phyloP scores from a whole-genome alignment of 2,888 invertebrate species.

The Tetranychus piercei region DNA sequence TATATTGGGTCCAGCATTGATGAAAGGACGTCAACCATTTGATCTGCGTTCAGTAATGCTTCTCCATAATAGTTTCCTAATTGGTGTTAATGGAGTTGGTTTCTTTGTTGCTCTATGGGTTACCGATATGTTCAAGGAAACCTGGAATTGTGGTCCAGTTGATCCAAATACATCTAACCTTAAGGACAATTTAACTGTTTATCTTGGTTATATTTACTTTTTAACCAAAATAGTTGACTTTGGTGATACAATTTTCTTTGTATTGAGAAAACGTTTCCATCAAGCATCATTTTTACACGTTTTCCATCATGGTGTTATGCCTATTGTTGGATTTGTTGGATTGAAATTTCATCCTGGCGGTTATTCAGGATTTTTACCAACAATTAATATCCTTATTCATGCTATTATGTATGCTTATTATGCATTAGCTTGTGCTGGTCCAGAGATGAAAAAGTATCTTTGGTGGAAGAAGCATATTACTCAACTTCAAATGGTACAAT shows the following conservation, averaged over 20 bases:
- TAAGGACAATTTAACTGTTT: slow-evolving; percentile 4
- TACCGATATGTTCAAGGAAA: not conserved
- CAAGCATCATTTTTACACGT: slow-evolving; percentile 17
- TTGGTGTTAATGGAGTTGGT: slow-evolving; percentile 17
- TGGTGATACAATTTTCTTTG: slow-evolving; percentile 21
- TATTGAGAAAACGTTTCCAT: slow-evolving; percentile 17
- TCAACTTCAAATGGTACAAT: slow-evolving; percentile 20
- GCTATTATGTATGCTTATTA: slow-evolving; percentile 21
- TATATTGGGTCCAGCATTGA: slow-evolving; percentile 18
- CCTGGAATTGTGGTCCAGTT: slow-evolving; percentile 6
- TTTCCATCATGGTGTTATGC: slow-evolving; percentile 19
- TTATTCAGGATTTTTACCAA: slow-evolving; percentile 15
- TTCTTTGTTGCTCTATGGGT: slow-evolving; percentile 14
- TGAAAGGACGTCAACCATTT: slow-evolving; percentile 19
- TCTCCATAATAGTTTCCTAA: slow-evolving; percentile 16
- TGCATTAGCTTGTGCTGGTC: slow-evolving; percentile 20
- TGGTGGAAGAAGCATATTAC: slow-evolving; percentile 23
- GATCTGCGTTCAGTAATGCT: slow-evolving; percentile 15
- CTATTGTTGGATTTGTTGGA: slow-evolving; percentile 14
- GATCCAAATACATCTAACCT: not conserved
- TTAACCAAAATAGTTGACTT: slow-evolving; percentile 21
- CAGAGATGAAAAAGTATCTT: slow-evolving; percentile 16
- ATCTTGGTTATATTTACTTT: slow-evolving; percentile 19
- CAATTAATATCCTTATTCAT: slow-evolving; percentile 18
- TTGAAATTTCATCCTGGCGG: slow-evolving; percentile 10